Evolutionary conservation across 2,888 invertebrate genomes (phyloP).

Genomic region (Gymnocheta viridis): DNA sequence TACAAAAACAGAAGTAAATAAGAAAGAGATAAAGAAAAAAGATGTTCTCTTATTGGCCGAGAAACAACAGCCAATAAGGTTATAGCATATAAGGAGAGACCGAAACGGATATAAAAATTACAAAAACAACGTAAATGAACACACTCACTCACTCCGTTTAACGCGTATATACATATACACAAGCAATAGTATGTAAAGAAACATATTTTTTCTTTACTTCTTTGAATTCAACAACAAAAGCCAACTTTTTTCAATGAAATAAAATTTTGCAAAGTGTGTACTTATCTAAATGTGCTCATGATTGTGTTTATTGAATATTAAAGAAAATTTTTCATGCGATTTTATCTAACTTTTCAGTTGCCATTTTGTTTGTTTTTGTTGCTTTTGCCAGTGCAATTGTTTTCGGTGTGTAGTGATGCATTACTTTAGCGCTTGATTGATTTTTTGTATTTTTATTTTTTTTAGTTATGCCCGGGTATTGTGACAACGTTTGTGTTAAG

Average conservation of each 20-base stretch:
- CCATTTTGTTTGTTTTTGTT: slow-evolving; percentile 56
- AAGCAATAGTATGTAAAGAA: not conserved
- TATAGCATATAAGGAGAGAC: slow-evolving; percentile 53
- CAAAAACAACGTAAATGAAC: not conserved
- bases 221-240: slow-evolving; percentile 3
- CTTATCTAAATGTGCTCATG: not conserved
- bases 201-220: not conserved
- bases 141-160: not conserved
- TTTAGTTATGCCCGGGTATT: slow-evolving; percentile 25
- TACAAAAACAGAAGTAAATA: slow-evolving; percentile 40
- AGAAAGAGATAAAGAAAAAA: slow-evolving; percentile 49
- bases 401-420: slow-evolving; percentile 68
- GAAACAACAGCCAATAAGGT: slow-evolving; percentile 57
- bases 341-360: slow-evolving; percentile 40
- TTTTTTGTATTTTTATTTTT: slow-evolving; percentile 61
- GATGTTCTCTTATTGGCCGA: slow-evolving; percentile 26
- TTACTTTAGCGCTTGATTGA: slow-evolving; percentile 72
- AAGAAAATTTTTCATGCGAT: slow-evolving; percentile 26
- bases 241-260: slow-evolving; percentile 10
- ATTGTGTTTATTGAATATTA: not conserved
- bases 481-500: slow-evolving; percentile 24
- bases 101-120: slow-evolving; percentile 17
- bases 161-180: no score
- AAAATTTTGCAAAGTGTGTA: not conserved
- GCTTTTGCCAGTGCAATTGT: slow-evolving; percentile 37